A percentile compares a stretch with the other conserved stretches of the same genome.
phyloP scores from a whole-genome alignment of 2,113 vertebrate genomes.

The Oriolus oriolus region DNA sequence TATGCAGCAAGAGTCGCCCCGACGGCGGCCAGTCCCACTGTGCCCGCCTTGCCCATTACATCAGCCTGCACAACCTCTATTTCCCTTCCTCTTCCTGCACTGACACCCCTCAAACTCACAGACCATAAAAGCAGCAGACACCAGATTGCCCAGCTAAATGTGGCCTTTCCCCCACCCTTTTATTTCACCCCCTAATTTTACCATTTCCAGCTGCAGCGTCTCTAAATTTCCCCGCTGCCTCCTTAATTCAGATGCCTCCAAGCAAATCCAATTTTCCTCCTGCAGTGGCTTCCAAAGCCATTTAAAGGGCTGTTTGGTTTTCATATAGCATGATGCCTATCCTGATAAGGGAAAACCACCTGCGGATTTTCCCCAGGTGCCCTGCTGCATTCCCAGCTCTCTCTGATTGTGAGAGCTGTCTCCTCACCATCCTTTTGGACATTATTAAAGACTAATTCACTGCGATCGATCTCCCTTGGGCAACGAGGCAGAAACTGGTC shows the following conservation, averaged over 20 bases:
- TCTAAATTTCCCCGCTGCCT: not conserved
- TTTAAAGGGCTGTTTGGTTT: not conserved
- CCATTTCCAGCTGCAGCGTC: not conserved
- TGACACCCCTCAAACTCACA: not conserved
- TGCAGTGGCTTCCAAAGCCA: not conserved
- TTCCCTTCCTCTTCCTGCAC: not conserved
- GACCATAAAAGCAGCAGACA: not conserved
- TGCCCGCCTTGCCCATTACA: not conserved
- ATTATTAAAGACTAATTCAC: not conserved
- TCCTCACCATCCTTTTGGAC: not conserved
- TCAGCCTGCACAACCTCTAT: not conserved
- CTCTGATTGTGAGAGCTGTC: not conserved
- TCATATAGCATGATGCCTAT: fast-evolving
- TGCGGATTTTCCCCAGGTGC: not conserved
- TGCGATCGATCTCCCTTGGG: not conserved
- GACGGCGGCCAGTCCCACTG: fast-evolving
- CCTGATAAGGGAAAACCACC: not conserved
- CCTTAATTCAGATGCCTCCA: not conserved
- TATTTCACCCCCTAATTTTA: not conserved
- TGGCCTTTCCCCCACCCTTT: fast-evolving
- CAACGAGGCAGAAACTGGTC: not conserved
- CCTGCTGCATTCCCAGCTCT: not conserved
- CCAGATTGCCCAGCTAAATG: not conserved
- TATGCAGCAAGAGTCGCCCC: not conserved
- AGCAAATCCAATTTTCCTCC: not conserved